Percentiles rank a stretch among this genome's conserved stretches.
phyloP scores from a whole-genome alignment of 2,797 vertebrate species.

The Phalloptychus januarius region DNA sequence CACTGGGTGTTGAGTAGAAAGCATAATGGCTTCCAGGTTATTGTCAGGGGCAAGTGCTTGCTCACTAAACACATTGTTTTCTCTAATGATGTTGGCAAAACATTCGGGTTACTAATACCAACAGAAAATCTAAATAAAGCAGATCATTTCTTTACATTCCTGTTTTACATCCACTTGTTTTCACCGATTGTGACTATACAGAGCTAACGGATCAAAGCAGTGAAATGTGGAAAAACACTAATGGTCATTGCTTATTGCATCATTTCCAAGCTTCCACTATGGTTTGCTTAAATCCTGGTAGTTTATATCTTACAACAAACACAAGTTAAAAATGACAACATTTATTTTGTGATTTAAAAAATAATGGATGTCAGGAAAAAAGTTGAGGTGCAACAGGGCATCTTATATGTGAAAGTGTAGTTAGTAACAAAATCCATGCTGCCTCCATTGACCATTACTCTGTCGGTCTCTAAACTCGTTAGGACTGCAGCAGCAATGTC shows the following conservation, averaged over 20 bases:
- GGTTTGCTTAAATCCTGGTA: not conserved
- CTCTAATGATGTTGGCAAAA: not conserved
- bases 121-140: not conserved
- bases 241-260: not conserved
- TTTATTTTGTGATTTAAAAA: not conserved
- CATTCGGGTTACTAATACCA: not conserved
- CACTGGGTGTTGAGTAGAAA: slow-evolving; percentile 9
- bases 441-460: not conserved
- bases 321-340: not conserved
- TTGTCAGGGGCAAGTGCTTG: not conserved
- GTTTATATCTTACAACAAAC: not conserved
- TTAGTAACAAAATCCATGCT: not conserved
- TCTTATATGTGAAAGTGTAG: not conserved
- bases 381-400: not conserved
- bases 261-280: not conserved
- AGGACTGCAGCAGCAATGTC: not conserved
- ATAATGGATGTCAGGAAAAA: not conserved
- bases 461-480: not conserved
- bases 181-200: not conserved
- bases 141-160: not conserved
- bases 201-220: not conserved
- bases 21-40: slow-evolving; percentile 17
- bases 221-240: not conserved
- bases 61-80: slow-evolving; percentile 2
- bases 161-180: not conserved